Evolutionary conservation across 2,888 invertebrate species (phyloP).

Genomic region (Minunthozetes semirufus): DNA sequence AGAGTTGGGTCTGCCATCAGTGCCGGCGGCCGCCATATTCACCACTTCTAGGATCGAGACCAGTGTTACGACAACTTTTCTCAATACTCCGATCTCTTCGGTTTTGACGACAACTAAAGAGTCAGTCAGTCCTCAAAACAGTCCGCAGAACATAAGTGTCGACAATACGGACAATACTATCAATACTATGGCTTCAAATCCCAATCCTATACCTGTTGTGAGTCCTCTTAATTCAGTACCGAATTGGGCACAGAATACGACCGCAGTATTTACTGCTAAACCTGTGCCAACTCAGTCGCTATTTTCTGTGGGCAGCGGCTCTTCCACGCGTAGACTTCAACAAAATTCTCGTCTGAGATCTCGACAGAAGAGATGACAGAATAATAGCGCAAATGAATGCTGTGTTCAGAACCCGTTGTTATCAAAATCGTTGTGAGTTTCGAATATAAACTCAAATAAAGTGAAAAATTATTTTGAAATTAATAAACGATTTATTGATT

Average conservation of each 20-base stretch:
- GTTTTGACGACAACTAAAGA: conserved; percentile 11
- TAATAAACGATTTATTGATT: not conserved
- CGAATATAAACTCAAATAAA: too few relatives aligned
- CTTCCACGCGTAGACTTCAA: not conserved
- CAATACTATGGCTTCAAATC: too few relatives aligned
- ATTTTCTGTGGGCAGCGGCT: not conserved
- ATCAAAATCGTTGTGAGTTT: too few relatives aligned
- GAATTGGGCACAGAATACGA: not conserved
- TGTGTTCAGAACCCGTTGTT: too few relatives aligned
- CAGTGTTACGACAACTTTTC: conserved; percentile 4
- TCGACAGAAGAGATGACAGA: conserved; percentile 8
- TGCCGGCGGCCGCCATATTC: conserved; percentile 16
- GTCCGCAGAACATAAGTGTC: not conserved
- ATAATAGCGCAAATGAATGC: not conserved
- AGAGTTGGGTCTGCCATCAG: conserved; percentile 4
- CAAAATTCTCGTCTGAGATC: not conserved
- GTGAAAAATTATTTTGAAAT: too few relatives aligned
- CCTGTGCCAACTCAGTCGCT: not conserved
- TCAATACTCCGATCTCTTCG: conserved; percentile 16
- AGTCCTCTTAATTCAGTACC: not conserved
- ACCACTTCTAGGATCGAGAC: not conserved
- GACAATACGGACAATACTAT: conserved; percentile 2
- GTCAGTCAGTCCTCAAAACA: not conserved
- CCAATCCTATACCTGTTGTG: too few relatives aligned
- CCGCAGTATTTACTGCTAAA: not conserved